These are phyloP conservation scores for Thryonomys swinderianus DNA, from an alignment of 2,113 vertebrate species.

Conservation along the genomic window DNA sequence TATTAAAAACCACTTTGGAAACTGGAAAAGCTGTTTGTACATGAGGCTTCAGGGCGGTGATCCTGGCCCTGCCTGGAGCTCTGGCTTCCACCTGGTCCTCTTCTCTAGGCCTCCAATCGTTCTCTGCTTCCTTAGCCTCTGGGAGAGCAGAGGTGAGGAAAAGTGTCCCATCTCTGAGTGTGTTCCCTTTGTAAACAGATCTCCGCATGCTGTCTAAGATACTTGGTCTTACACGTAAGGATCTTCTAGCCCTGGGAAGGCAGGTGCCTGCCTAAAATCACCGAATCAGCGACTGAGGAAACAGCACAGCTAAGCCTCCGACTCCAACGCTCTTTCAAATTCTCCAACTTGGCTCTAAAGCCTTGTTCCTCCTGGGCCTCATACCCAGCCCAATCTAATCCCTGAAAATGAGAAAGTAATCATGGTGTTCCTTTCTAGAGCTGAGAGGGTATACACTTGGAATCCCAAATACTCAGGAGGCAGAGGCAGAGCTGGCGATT, in stretches of 20 bases:
- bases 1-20: conserved; percentile 26
- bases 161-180: too few species aligned
- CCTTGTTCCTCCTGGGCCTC: neutral
- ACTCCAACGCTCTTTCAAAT: neutral
- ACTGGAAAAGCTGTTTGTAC: neutral
- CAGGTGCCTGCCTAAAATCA: neutral
- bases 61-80: neutral
- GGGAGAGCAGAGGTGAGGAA: conserved; percentile 33
- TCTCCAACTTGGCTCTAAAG: neutral
- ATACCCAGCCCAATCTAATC: neutral
- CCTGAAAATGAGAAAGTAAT: neutral
- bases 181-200: too few species aligned
- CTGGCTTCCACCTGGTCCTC: conserved; percentile 27
- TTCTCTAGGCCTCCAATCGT: neutral
- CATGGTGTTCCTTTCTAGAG: neutral
- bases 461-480: neutral
- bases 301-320: neutral
- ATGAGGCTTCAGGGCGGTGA: neutral
- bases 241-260: neutral
- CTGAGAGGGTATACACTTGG: neutral
- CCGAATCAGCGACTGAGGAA: neutral
- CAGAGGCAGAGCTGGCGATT: too few species aligned
- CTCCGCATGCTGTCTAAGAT: neutral
- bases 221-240: neutral
- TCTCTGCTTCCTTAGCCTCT: neutral